phyloP scores from a whole-genome alignment of 2,113 vertebrate species.

The Leiothrix lutea region DNA sequence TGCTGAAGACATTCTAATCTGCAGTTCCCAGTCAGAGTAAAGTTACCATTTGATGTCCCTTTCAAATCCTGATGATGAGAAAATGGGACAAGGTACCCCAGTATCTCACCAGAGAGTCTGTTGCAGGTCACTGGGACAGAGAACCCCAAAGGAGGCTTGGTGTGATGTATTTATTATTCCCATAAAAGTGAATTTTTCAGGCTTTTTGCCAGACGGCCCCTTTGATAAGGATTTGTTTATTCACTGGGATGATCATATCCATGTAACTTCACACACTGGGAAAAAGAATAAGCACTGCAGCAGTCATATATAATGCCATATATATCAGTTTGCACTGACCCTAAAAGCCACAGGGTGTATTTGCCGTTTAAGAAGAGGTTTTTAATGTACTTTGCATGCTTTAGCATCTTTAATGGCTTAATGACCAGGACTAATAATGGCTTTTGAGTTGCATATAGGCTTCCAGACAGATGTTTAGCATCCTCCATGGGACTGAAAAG shows the following conservation, averaged over 20 bases:
- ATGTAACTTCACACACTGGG: not conserved
- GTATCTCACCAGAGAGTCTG: not conserved
- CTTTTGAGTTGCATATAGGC: not conserved
- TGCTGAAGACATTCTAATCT: not conserved
- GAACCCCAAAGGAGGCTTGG: not conserved
- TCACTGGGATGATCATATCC: not conserved
- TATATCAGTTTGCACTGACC: not conserved
- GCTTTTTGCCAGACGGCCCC: not conserved
- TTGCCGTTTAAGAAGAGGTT: not conserved
- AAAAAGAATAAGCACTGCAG: not conserved
- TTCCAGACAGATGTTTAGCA: not conserved
- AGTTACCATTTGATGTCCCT: not conserved
- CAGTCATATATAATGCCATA: not conserved
- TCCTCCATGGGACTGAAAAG: not conserved
- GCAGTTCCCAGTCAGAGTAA: not conserved
- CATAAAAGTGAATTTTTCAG: not conserved
- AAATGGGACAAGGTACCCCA: not conserved
- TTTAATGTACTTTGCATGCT: conserved; percentile 11
- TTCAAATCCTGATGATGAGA: not conserved
- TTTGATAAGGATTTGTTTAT: not conserved
- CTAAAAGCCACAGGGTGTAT: not conserved
- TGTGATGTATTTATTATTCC: not conserved
- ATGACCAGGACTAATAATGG: not conserved
- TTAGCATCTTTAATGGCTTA: not conserved
- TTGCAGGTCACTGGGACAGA: not conserved